Evolutionary conservation across 2,113 vertebrate genomes (phyloP).

Genomic region (Tyto alba): DNA sequence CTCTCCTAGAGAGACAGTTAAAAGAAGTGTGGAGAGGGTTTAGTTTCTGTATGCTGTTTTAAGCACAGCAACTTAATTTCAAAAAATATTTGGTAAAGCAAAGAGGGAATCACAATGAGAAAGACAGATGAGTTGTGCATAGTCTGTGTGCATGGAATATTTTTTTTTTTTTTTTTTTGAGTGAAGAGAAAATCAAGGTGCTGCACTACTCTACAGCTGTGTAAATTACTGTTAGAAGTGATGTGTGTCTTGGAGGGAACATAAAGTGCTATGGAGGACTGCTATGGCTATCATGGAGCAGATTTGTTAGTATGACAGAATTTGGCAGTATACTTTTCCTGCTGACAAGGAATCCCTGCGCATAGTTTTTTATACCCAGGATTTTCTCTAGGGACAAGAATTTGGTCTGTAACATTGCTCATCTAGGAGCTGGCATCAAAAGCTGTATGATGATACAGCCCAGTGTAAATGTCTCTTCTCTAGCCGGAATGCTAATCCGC

Average conservation of each 20-base stretch:
- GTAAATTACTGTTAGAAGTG: neutral
- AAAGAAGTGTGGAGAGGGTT: fast-evolving
- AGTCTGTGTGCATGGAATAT: neutral
- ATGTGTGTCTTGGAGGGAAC: neutral
- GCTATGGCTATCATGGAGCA: neutral
- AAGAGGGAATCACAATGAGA: neutral
- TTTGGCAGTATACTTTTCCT: neutral
- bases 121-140: neutral
- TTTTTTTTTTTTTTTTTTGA: neutral
- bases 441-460: neutral
- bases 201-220: neutral
- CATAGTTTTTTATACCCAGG: neutral
- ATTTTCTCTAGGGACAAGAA: neutral
- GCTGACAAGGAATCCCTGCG: neutral
- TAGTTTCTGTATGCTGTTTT: neutral
- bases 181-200: neutral
- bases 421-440: neutral
- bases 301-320: neutral
- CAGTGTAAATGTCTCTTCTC: neutral
- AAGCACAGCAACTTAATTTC: neutral
- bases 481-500: neutral
- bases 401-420: neutral
- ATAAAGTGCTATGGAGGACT: neutral
- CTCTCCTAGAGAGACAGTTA: neutral
- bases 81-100: neutral